Evolutionary conservation across 1,140 invertebrate species (phyloP).

Genomic region (Dendrolimus punctatus): DNA sequence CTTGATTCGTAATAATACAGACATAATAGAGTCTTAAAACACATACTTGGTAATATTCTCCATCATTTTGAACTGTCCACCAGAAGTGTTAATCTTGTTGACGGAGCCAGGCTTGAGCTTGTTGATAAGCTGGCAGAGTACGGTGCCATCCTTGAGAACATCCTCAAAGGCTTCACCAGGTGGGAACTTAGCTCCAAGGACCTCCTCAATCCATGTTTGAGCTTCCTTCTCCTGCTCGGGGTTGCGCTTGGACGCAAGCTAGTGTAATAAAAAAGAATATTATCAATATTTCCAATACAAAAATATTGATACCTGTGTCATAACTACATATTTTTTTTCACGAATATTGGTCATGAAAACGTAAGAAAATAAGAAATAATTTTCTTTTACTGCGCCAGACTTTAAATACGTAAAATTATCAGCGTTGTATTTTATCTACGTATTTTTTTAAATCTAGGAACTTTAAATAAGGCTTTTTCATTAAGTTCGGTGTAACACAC

Average conservation of each 20-base stretch:
- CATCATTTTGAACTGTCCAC: conserved; percentile 96
- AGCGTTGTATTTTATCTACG: too few species aligned
- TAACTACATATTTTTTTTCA: too few species aligned
- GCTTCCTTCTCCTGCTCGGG: conserved; percentile 90
- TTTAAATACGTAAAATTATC: too few species aligned
- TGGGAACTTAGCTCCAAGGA: conserved; percentile 90
- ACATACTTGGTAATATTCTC: conserved; percentile 92
- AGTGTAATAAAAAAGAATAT: conserved; percentile 2
- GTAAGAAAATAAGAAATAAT: too few species aligned
- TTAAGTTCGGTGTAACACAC: too few species aligned
- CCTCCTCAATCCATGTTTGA: conserved; percentile 92
- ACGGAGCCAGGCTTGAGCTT: conserved; percentile 87
- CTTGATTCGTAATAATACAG: too few species aligned
- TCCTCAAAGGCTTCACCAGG: conserved; percentile 83
- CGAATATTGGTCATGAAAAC: too few species aligned
- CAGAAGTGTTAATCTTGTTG: conserved; percentile 89
- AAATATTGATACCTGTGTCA: too few species aligned
- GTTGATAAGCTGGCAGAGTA: conserved; percentile 94
- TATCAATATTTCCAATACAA: not conserved
- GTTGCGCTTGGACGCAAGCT: conserved; percentile 93
- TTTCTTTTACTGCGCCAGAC: too few species aligned
- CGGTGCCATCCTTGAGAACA: conserved; percentile 87
- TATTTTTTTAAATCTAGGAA: too few species aligned
- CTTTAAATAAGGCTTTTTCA: too few species aligned
- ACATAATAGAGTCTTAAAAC: not conserved